A percentile compares a stretch with the other conserved stretches of the same genome.
These are phyloP conservation scores for Pangasius larnaudii DNA, from an alignment of 2,797 vertebrate genomes.

Conservation along the genomic window DNA sequence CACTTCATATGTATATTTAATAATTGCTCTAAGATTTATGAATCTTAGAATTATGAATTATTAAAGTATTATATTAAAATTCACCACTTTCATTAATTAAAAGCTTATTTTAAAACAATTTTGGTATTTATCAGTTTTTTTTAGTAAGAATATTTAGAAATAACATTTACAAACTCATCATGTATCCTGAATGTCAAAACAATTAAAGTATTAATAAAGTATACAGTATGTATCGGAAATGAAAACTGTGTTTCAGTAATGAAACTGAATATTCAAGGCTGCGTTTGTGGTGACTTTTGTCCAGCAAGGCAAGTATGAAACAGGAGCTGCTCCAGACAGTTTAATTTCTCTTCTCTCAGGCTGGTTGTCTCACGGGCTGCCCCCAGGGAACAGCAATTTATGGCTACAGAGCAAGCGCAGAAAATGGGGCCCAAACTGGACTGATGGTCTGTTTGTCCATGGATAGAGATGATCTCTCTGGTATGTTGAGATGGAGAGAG, in stretches of 20 bases:
- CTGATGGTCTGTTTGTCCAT: constrained; percentile 75
- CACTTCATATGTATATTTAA: no score
- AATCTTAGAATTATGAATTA: background rate
- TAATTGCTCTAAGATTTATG: no score
- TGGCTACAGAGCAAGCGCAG: constrained; percentile 63
- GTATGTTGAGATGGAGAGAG: constrained; percentile 49
- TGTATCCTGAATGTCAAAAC: background rate
- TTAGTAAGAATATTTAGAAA: background rate
- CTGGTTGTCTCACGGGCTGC: constrained; percentile 59
- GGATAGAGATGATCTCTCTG: constrained; percentile 65
- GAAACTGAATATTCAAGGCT: background rate
- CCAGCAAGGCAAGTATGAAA: constrained; percentile 71
- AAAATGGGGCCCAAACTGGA: constrained; percentile 52
- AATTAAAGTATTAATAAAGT: background rate
- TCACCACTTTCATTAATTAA: background rate
- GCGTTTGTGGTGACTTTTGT: constrained; percentile 66
- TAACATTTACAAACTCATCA: background rate
- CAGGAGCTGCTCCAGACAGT: constrained; percentile 71
- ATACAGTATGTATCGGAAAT: background rate
- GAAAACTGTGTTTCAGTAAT: background rate
- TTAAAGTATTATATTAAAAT: background rate
- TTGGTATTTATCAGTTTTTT: background rate
- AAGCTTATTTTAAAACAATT: background rate
- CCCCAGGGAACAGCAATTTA: constrained; percentile 75
- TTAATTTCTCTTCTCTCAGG: constrained; percentile 66